phyloP scores from a whole-genome alignment of 2,113 vertebrate species.

The Ceuthmochares aereus region DNA sequence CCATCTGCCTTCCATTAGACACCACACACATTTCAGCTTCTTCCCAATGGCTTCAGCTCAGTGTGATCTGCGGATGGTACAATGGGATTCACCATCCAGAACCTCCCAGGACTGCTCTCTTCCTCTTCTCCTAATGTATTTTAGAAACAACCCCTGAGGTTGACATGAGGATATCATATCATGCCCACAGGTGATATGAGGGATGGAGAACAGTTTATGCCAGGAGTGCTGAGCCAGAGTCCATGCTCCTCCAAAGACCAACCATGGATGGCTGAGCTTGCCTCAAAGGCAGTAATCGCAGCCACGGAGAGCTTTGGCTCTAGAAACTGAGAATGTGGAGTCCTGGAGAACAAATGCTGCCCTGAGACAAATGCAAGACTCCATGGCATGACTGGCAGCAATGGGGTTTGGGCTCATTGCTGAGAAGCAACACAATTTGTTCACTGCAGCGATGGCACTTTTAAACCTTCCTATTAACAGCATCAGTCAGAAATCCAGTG shows the following conservation, averaged over 20 bases:
- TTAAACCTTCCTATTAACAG: not conserved
- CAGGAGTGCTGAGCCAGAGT: not conserved
- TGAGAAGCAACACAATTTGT: accelerated
- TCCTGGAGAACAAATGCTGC: not conserved
- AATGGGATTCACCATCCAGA: accelerated
- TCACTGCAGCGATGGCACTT: accelerated
- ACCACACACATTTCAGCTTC: accelerated
- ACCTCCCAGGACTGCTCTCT: not conserved
- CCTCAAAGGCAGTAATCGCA: not conserved
- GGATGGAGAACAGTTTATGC: accelerated
- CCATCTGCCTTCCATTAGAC: not conserved
- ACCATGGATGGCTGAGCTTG: not conserved
- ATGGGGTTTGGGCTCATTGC: accelerated
- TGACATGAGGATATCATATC: no score
- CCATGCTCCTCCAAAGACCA: not conserved
- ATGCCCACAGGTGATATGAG: not conserved
- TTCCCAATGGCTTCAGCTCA: not conserved
- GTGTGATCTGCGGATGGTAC: accelerated
- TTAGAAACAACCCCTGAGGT: not conserved
- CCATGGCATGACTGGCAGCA: accelerated
- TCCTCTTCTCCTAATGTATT: no score
- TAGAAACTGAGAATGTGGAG: not conserved
- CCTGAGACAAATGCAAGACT: not conserved
- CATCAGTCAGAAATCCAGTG: accelerated
- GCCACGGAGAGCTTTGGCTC: not conserved